Conservation (phyloP, 2,113 vertebrate genomes). For the Stigmatopora nigra region DNA sequence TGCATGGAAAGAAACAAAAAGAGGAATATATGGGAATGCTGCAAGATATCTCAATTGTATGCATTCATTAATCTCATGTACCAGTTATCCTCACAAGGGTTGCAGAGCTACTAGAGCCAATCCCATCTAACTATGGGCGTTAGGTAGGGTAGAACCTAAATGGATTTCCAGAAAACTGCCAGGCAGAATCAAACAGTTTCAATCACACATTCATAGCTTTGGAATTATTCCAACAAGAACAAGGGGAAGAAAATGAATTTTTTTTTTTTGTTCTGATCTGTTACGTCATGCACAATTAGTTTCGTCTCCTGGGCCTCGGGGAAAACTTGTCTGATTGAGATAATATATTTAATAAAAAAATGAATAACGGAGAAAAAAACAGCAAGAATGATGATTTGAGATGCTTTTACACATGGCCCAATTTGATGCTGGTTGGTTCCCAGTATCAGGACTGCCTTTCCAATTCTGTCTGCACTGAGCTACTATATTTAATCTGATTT, state of each 20-base stretch:
- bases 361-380: background rate
- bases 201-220: too few relatives aligned
- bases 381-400: background rate
- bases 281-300: background rate
- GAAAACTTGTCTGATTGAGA: conserved; percentile 3
- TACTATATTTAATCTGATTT: conserved; percentile 22
- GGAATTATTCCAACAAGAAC: too few relatives aligned
- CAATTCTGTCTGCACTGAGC: background rate
- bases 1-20: too few relatives aligned
- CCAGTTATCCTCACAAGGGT: too few relatives aligned
- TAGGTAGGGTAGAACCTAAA: background rate
- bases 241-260: background rate
- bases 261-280: background rate
- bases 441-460: conserved; percentile 9
- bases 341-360: too few relatives aligned
- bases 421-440: conserved; percentile 16
- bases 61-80: too few relatives aligned
- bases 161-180: too few relatives aligned
- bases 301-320: background rate
- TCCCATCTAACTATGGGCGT: background rate
- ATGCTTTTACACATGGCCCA: background rate
- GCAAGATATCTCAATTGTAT: too few relatives aligned
- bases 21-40: too few relatives aligned
- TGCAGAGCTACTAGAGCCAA: too few relatives aligned
- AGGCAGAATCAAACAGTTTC: too few relatives aligned